Base-by-base conservation (phyloP, 2,888 invertebrate genomes). In the Conomelus anceps region DNA sequence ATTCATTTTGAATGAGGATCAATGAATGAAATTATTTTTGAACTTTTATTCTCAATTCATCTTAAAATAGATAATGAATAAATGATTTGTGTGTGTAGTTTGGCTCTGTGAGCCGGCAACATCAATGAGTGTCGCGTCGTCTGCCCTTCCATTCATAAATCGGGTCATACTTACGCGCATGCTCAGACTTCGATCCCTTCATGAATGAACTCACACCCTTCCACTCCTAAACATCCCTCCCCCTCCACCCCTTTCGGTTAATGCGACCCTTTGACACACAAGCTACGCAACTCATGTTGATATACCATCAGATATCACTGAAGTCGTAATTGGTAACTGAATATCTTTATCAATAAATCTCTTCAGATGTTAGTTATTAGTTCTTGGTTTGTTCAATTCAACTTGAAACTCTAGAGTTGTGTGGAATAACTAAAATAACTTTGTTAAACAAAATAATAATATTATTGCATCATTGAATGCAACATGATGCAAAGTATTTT, bases 221-320 rank as follows among this genome's bases (percentile, higher is more conserved):
- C 7, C 86, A n/a, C 84, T 63, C 87, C 84, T 20, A 24, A 22
- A 1, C 84, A 85, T 1, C 85, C 34, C 22, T 13, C 17, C 34
- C 86, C 4, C 85, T 23, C 34, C 23, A 23, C 26, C 84, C 22
- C 88, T 84, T 22, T 87, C 87, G 20, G 26, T n/a, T 87, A 84
- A 22, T 23, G 87, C 87, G 84, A 26, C 89, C 89, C 89, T 41
- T 84, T 89, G 22, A 29, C 26, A 85, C 89, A 29, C 22, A 85
- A 26, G 23, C 23, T 22, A 29, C 86, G 41, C 34, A 85, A 6
- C 85, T 22, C 22, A 63, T 26, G n/a, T 63, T 4, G 63, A n/a
- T 63, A 63, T 63, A 1, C 63, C n/a, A 4, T n/a, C 63, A n/a
- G 6, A n/a, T 63, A 63, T 63, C 63, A n/a, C 13, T 63, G 1